Evolutionary conservation across 2,113 vertebrate genomes (phyloP), one percentile per base, ranked within the genome.

Genomic region (Hydrolagus affinis): DNA sequence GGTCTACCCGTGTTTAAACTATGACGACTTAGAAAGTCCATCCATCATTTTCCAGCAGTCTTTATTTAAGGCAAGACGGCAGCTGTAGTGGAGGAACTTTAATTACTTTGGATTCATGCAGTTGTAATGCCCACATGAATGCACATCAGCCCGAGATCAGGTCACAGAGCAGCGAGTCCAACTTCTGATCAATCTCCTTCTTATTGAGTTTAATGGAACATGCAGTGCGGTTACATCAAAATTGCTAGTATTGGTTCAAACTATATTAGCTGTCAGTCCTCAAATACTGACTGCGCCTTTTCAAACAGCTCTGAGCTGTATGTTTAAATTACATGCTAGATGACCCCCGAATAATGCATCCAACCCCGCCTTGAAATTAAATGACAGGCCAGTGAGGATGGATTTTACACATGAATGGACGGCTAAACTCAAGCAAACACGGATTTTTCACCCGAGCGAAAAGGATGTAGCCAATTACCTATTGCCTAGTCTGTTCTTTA

Each of bases 401-500:
- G 86, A 88, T 91, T 92, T 92, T 89, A 91, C 90, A 90, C 89
- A 87, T 89, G 89, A 93, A 87, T 89, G 89, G 88, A 1, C 85
- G 86, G 89, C 90, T 89, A 90, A 90, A 90, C 88, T 88, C 86
- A 90, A 86, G 86, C 89, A 92, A 88, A 85, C 86, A 89, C 86
- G 85, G 86, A 88, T 87, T 89, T n/a, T 87, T 89, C 90, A 90
- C 87, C 88, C 88, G 90, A 90, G 91, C 64, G 3, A 87, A 59
- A 85, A 6, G 9, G 59, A 87, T 88, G 88, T 88, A 88, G 90
- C 88, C 89, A 90, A 90, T 91, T 91, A 92, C 88, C 86, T 86
- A 88, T 74, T 90, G 90, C 89, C 89, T 90, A 44, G 1, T 87
- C 87, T 90, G 89, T 91, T 89, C 89, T 91, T 90, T 90, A 60